Percentiles rank a stretch among this genome's conserved stretches.
Evolutionary conservation across 1,140 invertebrate genomes (phyloP).

Genomic region (Drosophila parabipectinata): DNA sequence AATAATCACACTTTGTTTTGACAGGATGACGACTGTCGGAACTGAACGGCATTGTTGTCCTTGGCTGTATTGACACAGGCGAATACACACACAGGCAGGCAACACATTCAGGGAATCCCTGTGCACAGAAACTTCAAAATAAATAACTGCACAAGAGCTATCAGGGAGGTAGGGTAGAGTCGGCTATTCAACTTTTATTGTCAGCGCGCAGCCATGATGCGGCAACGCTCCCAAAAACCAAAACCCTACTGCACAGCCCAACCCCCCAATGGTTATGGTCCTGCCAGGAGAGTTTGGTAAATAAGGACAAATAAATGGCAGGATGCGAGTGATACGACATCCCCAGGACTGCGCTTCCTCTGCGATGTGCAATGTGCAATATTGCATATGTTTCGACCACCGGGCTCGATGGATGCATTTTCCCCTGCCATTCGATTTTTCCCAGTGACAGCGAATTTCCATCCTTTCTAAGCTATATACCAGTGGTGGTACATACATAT

Average conservation of each 20-base stretch:
- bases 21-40: constrained; percentile 77
- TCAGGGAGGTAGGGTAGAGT: constrained; percentile 49
- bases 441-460: constrained; percentile 38
- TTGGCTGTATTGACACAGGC: constrained; percentile 54
- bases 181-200: constrained; percentile 67
- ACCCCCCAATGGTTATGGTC: constrained; percentile 17
- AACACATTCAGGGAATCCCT: constrained; percentile 1
- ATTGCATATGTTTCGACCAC: constrained; percentile 49
- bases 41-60: constrained; percentile 72
- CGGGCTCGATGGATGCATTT: constrained; percentile 37
- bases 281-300: constrained; percentile 46
- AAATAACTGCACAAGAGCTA: constrained; percentile 48
- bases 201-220: constrained; percentile 62
- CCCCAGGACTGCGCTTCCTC: constrained; percentile 37
- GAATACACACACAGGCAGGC: constrained; percentile 13
- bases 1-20: constrained; percentile 83
- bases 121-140: constrained; percentile 43
- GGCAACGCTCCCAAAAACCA: constrained; percentile 53
- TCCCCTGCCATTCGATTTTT: constrained; percentile 23
- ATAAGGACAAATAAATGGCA: constrained; percentile 75
- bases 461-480: constrained; percentile 34
- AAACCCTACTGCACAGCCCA: constrained; percentile 3
- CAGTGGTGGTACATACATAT: constrained; percentile 12
- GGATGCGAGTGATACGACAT: constrained; percentile 64
- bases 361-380: constrained; percentile 28